Percentiles rank a stretch among this genome's conserved stretches.
Conservation (phyloP, 2,113 vertebrate species). For the Etheostoma cragini region DNA sequence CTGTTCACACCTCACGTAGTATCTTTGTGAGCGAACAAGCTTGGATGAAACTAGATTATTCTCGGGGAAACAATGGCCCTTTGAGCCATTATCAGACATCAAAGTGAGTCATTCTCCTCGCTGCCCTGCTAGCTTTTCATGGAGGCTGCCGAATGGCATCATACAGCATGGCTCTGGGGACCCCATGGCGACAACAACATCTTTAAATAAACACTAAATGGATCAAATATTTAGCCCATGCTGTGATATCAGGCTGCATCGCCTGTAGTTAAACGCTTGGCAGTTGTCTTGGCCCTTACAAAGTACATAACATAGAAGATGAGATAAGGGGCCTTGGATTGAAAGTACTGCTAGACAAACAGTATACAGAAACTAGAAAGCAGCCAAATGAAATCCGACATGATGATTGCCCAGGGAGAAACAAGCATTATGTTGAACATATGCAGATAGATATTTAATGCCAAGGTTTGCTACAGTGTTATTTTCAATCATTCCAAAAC, state of each 20-base stretch:
- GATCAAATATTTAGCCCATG: neutral
- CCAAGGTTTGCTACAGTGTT: neutral
- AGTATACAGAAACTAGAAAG: neutral
- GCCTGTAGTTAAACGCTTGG: neutral
- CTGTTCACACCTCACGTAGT: neutral
- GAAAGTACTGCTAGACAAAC: neutral
- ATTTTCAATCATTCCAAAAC: too few relatives aligned
- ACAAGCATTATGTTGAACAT: neutral
- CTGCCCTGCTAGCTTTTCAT: neutral
- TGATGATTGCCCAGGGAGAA: neutral
- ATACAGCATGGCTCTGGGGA: neutral
- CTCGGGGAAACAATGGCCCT: slow-evolving; percentile 24
- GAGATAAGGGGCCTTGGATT: neutral
- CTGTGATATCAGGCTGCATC: too few relatives aligned
- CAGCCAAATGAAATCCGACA: neutral
- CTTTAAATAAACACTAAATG: neutral
- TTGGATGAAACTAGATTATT: slow-evolving; percentile 41
- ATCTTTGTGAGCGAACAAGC: neutral
- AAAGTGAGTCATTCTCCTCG: slow-evolving; percentile 17
- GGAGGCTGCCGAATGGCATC: neutral
- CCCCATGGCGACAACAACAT: neutral
- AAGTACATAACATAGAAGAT: neutral
- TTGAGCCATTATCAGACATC: slow-evolving; percentile 19
- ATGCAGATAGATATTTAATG: neutral
- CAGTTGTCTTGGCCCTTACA: neutral